These are phyloP conservation scores for Anguilla japonica DNA, from an alignment of 2,113 vertebrate species.

Conservation along the genomic window DNA sequence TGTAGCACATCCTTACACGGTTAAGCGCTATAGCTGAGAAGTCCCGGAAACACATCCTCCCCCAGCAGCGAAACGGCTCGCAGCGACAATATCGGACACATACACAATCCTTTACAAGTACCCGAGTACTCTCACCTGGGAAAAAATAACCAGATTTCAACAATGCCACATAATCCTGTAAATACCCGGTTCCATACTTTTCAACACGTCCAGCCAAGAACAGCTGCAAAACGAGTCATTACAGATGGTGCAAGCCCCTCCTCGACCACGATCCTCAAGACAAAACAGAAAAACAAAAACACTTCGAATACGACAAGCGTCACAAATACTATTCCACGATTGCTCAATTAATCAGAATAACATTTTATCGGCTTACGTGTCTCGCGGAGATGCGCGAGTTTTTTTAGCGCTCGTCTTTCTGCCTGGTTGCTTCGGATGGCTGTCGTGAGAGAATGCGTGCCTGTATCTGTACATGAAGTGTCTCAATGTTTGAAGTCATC, in stretches of 20 bases:
- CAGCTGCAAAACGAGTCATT: neutral
- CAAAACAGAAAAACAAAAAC: neutral
- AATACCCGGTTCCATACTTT: neutral
- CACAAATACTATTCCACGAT: neutral
- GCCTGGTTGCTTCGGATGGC: slow-evolving; percentile 48
- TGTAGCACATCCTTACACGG: slow-evolving; percentile 48
- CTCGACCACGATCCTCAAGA: neutral
- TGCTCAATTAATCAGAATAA: neutral
- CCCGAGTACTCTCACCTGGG: neutral
- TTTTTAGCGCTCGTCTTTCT: slow-evolving; percentile 49
- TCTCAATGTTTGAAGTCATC: slow-evolving; percentile 34
- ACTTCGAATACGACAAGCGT: neutral
- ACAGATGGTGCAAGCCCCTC: neutral
- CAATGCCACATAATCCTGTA: neutral
- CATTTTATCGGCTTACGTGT: slow-evolving; percentile 28
- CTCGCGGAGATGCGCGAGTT: slow-evolving; percentile 21
- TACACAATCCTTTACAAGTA: neutral
- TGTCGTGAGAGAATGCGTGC: slow-evolving; percentile 43
- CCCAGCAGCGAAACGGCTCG: too few species aligned
- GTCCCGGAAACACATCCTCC: neutral
- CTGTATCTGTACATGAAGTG: slow-evolving; percentile 9
- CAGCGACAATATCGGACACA: slow-evolving; percentile 40
- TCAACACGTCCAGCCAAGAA: neutral
- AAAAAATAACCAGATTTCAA: neutral
- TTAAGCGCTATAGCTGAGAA: slow-evolving; percentile 18